Evolutionary conservation across 2,888 invertebrate genomes (phyloP), one percentile per base, ranked within the genome.

Genomic region (Aphidoletes aphidimyza): DNA sequence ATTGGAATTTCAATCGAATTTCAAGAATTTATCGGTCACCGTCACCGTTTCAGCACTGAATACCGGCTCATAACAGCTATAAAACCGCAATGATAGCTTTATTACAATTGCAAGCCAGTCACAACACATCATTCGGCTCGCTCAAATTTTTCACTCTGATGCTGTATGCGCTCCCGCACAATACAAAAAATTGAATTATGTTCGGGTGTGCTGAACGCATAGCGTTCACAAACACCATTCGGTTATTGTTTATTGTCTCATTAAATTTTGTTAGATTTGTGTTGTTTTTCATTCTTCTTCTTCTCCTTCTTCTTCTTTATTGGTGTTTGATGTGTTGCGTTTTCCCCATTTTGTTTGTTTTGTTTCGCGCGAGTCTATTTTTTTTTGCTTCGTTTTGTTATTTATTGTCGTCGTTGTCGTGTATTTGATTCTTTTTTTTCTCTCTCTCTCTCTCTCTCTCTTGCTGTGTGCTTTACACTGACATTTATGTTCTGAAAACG

Each of bases 211-310:
- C 54, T 6, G 22, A 5, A 47, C 47, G 47, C 47, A 47, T 17
- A 47, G 2, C 47, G 54, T 6, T 22, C 54, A 54, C 54, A 54
- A 5, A 54, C 54, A 54, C 9, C 22, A 54, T 54, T 49, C 26
- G 30, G 30, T 69, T 69, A 69, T 69, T 69, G 69, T 69, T 69
- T 69, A 69, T 69, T 30, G 26, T 26, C 69, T 69, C 69, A 69
- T 69, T 69, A 69, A n/a, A 69, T 69, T 69, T 69, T 26, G 69
- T 69, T 69, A 69, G 69, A 69, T 69, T 69, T 69, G n/a, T n/a
- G n/a, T n/a, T n/a, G n/a, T n/a, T n/a, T n/a, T n/a, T n/a, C n/a
- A n/a, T n/a, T n/a, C n/a, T n/a, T n/a, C n/a, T n/a, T n/a, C n/a
- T n/a, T n/a, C n/a, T n/a, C n/a, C n/a, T n/a, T 54, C 22, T 69